Evolutionary conservation across 2,888 invertebrate species (phyloP).

Genomic region (Tricholauxania praeusta): DNA sequence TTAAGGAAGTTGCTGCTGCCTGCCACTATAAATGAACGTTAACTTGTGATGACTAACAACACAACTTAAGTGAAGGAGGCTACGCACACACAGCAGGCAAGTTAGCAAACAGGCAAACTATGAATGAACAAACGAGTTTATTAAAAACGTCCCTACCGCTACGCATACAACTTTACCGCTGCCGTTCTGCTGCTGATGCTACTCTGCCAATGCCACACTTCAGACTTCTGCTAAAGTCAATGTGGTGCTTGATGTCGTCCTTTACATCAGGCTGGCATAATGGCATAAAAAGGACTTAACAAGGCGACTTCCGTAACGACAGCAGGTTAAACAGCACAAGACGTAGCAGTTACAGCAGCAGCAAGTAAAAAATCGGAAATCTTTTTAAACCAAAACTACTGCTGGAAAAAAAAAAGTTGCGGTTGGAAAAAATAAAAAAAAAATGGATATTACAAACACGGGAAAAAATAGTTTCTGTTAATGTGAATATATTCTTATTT

Average conservation of each 20-base stretch:
- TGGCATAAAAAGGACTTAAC: slow-evolving; percentile 18
- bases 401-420: not conserved
- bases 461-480: no score
- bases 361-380: slow-evolving; percentile 17
- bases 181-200: not conserved
- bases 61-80: slow-evolving; percentile 1
- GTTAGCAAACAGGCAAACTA: no score
- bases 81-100: not conserved
- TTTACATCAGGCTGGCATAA: slow-evolving; percentile 5
- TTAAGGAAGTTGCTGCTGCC: slow-evolving; percentile 17
- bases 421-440: not conserved
- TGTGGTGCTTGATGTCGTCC: not conserved
- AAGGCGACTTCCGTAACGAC: not conserved
- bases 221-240: not conserved
- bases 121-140: not conserved
- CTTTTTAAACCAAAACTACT: slow-evolving; percentile 20
- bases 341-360: slow-evolving; percentile 2
- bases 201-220: not conserved
- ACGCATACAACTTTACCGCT: slow-evolving; percentile 9
- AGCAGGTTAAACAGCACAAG: not conserved
- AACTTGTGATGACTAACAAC: slow-evolving; percentile 14
- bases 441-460: not conserved
- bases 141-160: slow-evolving; percentile 11
- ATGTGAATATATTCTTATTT: no score
- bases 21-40: slow-evolving; percentile 1